A percentile compares a stretch with the other conserved stretches of the same genome.
phyloP scores from a whole-genome alignment of 2,797 vertebrate species.

The Enteromius argenteus region DNA sequence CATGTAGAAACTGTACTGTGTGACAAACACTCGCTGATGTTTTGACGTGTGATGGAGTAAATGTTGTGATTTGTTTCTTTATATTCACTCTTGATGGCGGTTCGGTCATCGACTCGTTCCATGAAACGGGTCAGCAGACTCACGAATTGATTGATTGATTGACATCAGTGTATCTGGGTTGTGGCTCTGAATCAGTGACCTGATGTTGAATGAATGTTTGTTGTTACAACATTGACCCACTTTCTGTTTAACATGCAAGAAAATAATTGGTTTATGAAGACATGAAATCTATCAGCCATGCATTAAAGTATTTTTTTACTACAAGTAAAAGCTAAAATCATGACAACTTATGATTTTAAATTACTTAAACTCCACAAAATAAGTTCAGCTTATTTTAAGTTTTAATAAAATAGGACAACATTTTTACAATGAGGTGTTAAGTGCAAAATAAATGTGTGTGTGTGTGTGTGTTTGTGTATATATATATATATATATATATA shows the following conservation, averaged over 20 bases:
- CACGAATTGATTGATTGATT: conserved; percentile 65
- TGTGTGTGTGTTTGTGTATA: too few relatives aligned
- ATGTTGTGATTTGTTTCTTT: not conserved
- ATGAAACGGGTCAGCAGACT: conserved; percentile 67
- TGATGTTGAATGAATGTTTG: conserved; percentile 51
- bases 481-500: too few relatives aligned
- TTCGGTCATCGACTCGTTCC: not conserved
- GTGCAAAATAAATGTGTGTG: too few relatives aligned
- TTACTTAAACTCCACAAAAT: not conserved
- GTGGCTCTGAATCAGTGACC: conserved; percentile 69
- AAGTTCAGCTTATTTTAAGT: too few relatives aligned
- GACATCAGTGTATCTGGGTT: conserved; percentile 62
- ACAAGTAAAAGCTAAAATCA: not conserved
- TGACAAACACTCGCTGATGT: not conserved
- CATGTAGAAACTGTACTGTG: not conserved
- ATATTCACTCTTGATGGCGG: not conserved
- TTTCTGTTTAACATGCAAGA: not conserved
- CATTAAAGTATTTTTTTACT: not conserved
- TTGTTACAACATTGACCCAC: too few relatives aligned
- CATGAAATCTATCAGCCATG: not conserved
- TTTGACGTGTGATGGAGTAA: not conserved
- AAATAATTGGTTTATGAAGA: not conserved
- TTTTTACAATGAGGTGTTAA: too few relatives aligned
- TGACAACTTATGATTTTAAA: not conserved
- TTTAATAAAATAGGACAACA: too few relatives aligned